Percentiles rank a stretch among this genome's conserved stretches.
Conservation (phyloP, 1,140 invertebrate species). For the Reticulitermes speratus region DNA sequence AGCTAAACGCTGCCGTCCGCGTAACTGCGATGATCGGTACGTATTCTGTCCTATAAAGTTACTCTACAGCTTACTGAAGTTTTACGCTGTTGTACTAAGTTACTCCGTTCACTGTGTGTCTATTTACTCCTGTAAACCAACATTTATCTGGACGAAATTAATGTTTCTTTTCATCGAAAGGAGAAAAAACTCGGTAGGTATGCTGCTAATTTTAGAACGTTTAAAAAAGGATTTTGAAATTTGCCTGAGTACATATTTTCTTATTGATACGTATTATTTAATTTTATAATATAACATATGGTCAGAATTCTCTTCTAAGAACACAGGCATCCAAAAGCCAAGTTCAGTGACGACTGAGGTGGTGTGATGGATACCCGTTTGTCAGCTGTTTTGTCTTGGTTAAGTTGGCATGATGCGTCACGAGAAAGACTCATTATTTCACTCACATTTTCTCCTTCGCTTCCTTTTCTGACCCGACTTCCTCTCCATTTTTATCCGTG, state of each 20-base stretch:
- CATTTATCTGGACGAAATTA: neutral
- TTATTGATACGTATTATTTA: no score
- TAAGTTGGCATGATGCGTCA: slow-evolving; percentile 23
- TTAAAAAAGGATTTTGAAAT: no score
- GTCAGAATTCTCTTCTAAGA: neutral
- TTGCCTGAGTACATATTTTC: no score
- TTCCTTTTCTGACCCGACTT: neutral
- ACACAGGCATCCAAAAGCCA: neutral
- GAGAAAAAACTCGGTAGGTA: no score
- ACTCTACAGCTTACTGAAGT: no score
- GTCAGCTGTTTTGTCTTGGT: slow-evolving; percentile 28
- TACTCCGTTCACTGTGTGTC: no score
- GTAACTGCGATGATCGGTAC: no score
- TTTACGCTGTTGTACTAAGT: no score
- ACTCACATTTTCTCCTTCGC: neutral
- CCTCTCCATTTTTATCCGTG: neutral
- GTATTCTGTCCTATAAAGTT: no score
- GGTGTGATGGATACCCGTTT: slow-evolving; percentile 20
- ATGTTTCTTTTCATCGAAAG: neutral
- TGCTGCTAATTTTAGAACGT: no score
- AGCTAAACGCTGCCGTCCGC: no score
- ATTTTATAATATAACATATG: neutral
- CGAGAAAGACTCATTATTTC: slow-evolving; percentile 28
- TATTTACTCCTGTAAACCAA: neutral
- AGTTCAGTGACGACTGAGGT: slow-evolving; percentile 18